Evolutionary conservation across 2,797 vertebrate species (phyloP), one percentile per base, ranked within the genome.

Genomic region (Arctocebus calabarensis): DNA sequence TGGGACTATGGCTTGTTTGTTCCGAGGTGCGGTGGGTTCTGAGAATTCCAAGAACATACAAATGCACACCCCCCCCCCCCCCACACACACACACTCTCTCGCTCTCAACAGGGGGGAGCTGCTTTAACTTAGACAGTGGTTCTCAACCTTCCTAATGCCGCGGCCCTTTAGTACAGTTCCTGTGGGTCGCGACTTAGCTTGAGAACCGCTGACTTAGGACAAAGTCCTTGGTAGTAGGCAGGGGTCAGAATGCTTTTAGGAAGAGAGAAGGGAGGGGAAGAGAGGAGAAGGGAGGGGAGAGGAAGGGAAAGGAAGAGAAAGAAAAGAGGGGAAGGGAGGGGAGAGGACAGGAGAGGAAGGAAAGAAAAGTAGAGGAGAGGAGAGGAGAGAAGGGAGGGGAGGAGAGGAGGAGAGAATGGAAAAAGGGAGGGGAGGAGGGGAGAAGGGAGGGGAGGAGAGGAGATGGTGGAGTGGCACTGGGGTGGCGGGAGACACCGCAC

Each of bases 61-160:
- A 12, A 22, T 1, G 3, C 11, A 7, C 0, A 0, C 0, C 1
- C 1, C 43, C 43, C 43, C n/a, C n/a, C n/a, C n/a, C n/a, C n/a
- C 9, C 45, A 0, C 2, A 1, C 55, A 2, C 17, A 19, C 27
- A 1, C 77, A 13, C 23, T 19, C 45, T 16, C 3, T 52, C 48
- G 13, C 48, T 52, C 48, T 34, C 68, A 70, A 57, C 2, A 68
- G 25, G 23, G 34, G 34, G 70, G 45, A 14, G 3, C 10, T 75
- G 43, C 81, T 85, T 52, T 1, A 7, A 20, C 70, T 77, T 25
- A 61, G 68, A 52, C 13, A 52, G 48, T 52, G 48, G 48, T 52
- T 52, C 48, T 52, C 48, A 52, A 52, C 48, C 48, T 52, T 52
- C 48, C 48, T 52, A 52, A 52, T 52, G 48, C 48, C 14, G 13